These are phyloP conservation scores for Bradypus variegatus DNA, from an alignment of 2,797 vertebrate genomes.

Conservation along the genomic window DNA sequence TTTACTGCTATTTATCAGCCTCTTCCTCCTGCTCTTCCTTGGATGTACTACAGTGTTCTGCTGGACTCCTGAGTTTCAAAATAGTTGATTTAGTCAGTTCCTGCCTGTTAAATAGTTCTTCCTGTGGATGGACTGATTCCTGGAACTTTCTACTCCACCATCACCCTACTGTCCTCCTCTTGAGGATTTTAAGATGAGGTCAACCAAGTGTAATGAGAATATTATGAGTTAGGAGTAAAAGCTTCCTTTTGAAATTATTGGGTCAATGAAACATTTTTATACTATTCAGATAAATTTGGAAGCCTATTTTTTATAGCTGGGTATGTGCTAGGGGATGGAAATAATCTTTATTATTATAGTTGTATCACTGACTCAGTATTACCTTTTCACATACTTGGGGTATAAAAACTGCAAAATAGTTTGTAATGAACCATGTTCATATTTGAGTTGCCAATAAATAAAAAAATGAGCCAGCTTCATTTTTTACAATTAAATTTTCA, in stretches of 20 bases:
- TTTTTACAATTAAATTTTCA: slow-evolving; percentile 11
- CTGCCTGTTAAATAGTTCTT: too few relatives aligned
- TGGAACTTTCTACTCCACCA: too few relatives aligned
- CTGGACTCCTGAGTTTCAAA: too few relatives aligned
- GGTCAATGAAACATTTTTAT: not conserved
- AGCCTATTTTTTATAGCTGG: not conserved
- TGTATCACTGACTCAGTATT: not conserved
- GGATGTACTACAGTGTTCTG: too few relatives aligned
- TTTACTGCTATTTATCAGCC: too few relatives aligned
- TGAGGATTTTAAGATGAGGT: not conserved
- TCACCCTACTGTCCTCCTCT: not conserved
- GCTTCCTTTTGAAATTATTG: not conserved
- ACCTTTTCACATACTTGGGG: not conserved
- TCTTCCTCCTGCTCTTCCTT: too few relatives aligned
- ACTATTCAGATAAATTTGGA: slow-evolving; percentile 12
- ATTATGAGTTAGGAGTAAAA: not conserved
- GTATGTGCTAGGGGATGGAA: not conserved
- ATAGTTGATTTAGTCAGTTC: too few relatives aligned
- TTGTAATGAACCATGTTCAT: not conserved
- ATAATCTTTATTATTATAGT: not conserved
- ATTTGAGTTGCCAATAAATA: slow-evolving; percentile 10
- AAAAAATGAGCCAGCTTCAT: slow-evolving; percentile 30
- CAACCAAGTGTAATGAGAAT: not conserved
- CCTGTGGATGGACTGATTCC: too few relatives aligned
- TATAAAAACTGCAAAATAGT: slow-evolving; percentile 12